Conservation (phyloP, 2,888 invertebrate species). For the Callyntrura guangdongensis region DNA sequence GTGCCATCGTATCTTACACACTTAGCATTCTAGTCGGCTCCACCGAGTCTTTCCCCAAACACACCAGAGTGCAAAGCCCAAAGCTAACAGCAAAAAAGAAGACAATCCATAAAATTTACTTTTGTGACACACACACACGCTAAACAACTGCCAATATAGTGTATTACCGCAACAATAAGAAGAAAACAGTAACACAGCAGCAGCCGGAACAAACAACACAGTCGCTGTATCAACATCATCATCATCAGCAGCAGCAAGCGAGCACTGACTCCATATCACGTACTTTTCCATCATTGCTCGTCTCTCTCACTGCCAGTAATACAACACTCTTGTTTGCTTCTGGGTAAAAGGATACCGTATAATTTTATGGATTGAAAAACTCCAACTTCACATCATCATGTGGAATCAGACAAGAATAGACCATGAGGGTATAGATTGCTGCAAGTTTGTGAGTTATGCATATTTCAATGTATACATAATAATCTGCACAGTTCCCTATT, state of each 20-base stretch:
- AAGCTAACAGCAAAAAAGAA: conserved; percentile 27
- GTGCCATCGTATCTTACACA: neutral
- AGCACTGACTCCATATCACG: conserved; percentile 36
- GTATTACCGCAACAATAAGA: conserved; percentile 29
- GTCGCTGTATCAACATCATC: conserved; percentile 3
- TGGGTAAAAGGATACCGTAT: conserved; percentile 40
- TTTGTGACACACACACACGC: conserved; percentile 64
- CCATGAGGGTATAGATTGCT: neutral
- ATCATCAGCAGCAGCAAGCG: neutral
- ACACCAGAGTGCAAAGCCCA: neutral
- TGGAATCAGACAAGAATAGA: neutral
- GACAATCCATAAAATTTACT: conserved; percentile 73
- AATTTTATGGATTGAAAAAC: conserved; percentile 50
- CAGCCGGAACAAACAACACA: conserved; percentile 12
- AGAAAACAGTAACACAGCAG: conserved; percentile 18
- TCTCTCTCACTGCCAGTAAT: neutral
- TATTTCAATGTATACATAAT: conserved; percentile 28
- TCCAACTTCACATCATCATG: conserved; percentile 14
- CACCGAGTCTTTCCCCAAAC: neutral
- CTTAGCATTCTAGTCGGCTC: conserved; percentile 17
- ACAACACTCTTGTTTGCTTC: neutral
- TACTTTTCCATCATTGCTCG: conserved; percentile 28
- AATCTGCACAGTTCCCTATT: conserved; percentile 38
- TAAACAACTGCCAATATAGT: neutral
- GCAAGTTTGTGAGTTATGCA: conserved; percentile 28